Evolutionary conservation across 2,888 invertebrate species (phyloP).

Genomic region (Stegana nigrithorax): DNA sequence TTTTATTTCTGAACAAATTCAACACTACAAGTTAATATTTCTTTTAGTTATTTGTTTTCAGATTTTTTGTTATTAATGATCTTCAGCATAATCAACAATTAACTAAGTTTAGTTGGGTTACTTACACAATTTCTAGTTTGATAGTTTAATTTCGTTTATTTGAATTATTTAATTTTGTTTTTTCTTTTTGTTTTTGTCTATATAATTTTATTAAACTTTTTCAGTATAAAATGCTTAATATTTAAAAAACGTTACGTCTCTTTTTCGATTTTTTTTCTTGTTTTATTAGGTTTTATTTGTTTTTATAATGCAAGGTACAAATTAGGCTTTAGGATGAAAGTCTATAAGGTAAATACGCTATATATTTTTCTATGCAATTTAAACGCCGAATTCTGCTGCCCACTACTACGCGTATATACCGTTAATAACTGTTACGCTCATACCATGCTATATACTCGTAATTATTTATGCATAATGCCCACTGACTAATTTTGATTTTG

Average conservation of each 20-base stretch:
- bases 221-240: constrained; percentile 30
- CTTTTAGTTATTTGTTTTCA: no score
- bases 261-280: not conserved
- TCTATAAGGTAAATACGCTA: constrained; percentile 46
- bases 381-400: constrained; percentile 36
- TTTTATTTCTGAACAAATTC: constrained; percentile 47
- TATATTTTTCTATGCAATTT: constrained; percentile 32
- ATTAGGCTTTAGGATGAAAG: constrained; percentile 61
- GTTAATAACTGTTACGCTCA: constrained; percentile 19
- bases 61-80: no score
- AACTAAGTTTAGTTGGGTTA: constrained; percentile 24
- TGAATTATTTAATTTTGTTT: constrained; percentile 19
- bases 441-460: no score
- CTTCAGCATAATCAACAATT: constrained; percentile 58
- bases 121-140: constrained; percentile 5
- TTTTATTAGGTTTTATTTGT: constrained; percentile 5
- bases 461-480: no score
- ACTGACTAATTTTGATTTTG: constrained; percentile 19
- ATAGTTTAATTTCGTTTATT: constrained; percentile 22
- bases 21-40: constrained; percentile 41
- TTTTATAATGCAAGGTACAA: constrained; percentile 63
- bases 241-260: no score
- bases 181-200: constrained; percentile 10
- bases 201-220: no score
- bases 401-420: constrained; percentile 14